Evolutionary conservation across 2,888 invertebrate genomes (phyloP), one percentile per base, ranked within the genome.

Genomic region (Leptura quadrifasciata): DNA sequence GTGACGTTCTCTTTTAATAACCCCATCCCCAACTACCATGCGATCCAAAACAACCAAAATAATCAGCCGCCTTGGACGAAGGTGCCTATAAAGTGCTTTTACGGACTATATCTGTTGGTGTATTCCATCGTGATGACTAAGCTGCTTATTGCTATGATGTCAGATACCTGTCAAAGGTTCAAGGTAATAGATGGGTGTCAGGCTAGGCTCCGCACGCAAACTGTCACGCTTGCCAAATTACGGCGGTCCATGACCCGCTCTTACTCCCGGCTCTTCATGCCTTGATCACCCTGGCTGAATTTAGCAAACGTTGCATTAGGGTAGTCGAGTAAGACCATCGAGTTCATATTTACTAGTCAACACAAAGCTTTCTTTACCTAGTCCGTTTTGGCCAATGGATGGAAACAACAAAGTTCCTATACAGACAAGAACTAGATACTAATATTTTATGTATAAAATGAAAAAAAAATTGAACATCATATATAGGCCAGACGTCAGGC

Each of bases 131-230:
- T 98, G 89, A 94, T 98, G 88, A 97, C 98, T 91, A 98, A 98
- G 91, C 94, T 99, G 89, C 95, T 98, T 90, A 99, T 98, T 93
- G 98, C 98, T 92, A 98, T 98, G 98, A 98, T 98, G 98, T 98
- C 98, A 90, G 98, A 98, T 93, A 99, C 98, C 87, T 98, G 98
- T 91, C 98, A 98, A 90, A 94, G 98, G 88, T 98, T 98, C 88
- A 96, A 99, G 94, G 98, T 98, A 94, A 93, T 27, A 17, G 52
- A 71, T 71, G 31, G 61, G 61, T 71, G 71, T 71, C 55, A 58
- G 20, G 35, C 47, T 70, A 70, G 60, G 58, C 54, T 0, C 35
- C 24, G 60, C 71, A 71, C 71, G 52, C 65, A 47, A 52, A 31
- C 27, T 35, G 9, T 47, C 61, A 71, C 61, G 71, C 71, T 71